Base-by-base conservation (phyloP, 2,888 invertebrate species). In the Dorcus parallelipipedus region DNA sequence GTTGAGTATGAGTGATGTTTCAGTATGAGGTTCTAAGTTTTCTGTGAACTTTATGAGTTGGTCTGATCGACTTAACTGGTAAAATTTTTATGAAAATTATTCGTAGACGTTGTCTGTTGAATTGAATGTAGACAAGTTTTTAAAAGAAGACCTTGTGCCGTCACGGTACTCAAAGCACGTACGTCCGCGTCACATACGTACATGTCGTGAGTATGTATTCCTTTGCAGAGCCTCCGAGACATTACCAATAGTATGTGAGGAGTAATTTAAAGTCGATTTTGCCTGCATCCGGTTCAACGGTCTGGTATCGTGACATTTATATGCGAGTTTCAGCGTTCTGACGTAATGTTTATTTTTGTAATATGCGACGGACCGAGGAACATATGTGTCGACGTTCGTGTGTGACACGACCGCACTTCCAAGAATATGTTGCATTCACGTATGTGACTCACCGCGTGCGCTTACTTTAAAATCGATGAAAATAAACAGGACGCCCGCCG, bases 331-430 rank as follows among this genome's bases (percentile, higher is more conserved):
- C 62, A 67, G 60, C 64, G 62, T 64, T 67, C 70, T 73, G 73
- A 73, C 73, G 73, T 71, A 71, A 73, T 67, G 65, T 67, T 67
- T 67, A 67, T 67, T 67, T 67, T 66, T 65, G 61, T 60, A 62
- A 60, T 10, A 10, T 20, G 45, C 14, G 45, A 20, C 45, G 17
- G 45, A 23, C 26, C 26, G 26, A 33, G 26, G 26, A 33, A 33
- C 45, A 20, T 23, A 10, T 9, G 45, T 23, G 9, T 33, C 45
- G n/a, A 45, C 45, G 9, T 23, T 45, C 9, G 45, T 10, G 20
- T 17, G 14, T 20, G n/a, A 45, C 45, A 20, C 45, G 45, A 10
- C 45, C 9, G 9, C 23, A 23, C 20, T 20, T 45, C 45, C 45
- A 45, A 23, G 23, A 45, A 45, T 45, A 45, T n/a, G 23, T 17